Evolutionary conservation across 2,888 invertebrate species (phyloP), one percentile per base, ranked within the genome.

Genomic region (Nasonovia ribisnigri): DNA sequence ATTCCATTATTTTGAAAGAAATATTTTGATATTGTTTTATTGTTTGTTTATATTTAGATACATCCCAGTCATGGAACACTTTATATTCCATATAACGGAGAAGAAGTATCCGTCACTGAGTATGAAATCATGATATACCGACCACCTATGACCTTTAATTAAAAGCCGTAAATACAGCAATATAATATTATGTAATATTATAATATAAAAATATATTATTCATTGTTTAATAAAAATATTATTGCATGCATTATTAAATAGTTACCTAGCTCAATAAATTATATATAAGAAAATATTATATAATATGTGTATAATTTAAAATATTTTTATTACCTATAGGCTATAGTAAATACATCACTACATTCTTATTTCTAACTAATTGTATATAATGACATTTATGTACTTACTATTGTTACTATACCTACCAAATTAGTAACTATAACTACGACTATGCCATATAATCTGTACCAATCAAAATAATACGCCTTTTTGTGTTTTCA

Each of bases 41-140:
- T 77, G 0, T 57, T 86, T 89, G n/a, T 51, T 93, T 67, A 42
- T 94, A 94, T 94, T 43, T 94, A 95, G 95, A 95, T 95, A 20
- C 95, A 95, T n/a, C 95, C 95, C 0, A 95, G 95, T 92, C 95
- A 95, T 87, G 94, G 94, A 42, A 94, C 95, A 54, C 94, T 95
- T 20, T 95, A 95, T 93, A 95, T 95, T 84, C 94, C 95, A 43
- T 95, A 95, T 94, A 95, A 93, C 26, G 95, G 95, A 29, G 94
- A 95, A 90, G 95, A 95, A 94, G 89, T 95, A 42, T 94, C 94
- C 67, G 95, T 94, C 86, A 43, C 89, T 16, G 95, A 95, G 57
- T 95, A 95, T 90, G 95, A 95, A 95, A 95, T 95, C 11, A 94
- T 95, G 57, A 95, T 95, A 51, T 90, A 29, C 46, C 94, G 92